Conservation (phyloP, 2,113 vertebrate species). For the Pipa parva region DNA sequence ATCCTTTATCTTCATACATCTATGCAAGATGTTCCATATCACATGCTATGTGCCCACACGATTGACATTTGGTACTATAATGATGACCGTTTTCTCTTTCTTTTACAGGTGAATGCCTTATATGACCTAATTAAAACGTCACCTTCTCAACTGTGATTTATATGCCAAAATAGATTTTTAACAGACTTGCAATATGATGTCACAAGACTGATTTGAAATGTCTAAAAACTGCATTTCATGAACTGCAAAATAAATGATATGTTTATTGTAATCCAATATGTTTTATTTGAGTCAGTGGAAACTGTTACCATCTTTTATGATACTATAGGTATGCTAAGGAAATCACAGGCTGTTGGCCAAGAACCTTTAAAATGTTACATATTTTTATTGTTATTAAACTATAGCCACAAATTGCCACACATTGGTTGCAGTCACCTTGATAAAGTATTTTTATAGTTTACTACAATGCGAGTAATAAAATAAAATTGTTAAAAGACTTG, state of each 20-base stretch:
- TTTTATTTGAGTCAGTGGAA: neutral
- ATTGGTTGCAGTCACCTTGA: no score
- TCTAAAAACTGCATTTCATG: neutral
- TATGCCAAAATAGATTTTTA: neutral
- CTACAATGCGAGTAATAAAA: no score
- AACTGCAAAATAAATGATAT: neutral
- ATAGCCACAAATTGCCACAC: no score
- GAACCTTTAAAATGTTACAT: no score
- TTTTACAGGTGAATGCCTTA: constrained; percentile 60
- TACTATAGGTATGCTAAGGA: neutral
- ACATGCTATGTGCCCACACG: neutral
- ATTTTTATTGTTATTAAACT: no score
- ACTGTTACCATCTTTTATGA: neutral
- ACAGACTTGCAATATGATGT: constrained; percentile 5
- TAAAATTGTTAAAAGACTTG: no score
- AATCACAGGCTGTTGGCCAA: no score
- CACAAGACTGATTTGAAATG: neutral
- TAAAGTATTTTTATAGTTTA: no score
- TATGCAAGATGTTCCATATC: constrained; percentile 14
- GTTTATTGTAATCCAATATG: neutral
- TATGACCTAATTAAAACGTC: constrained; percentile 53
- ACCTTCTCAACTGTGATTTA: constrained; percentile 47
- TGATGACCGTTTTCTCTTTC: constrained; percentile 13
- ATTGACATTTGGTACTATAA: constrained; percentile 23
- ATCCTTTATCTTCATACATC: neutral